phyloP scores from a whole-genome alignment of 23 tunicate species.

The Phallusia fumigata region DNA sequence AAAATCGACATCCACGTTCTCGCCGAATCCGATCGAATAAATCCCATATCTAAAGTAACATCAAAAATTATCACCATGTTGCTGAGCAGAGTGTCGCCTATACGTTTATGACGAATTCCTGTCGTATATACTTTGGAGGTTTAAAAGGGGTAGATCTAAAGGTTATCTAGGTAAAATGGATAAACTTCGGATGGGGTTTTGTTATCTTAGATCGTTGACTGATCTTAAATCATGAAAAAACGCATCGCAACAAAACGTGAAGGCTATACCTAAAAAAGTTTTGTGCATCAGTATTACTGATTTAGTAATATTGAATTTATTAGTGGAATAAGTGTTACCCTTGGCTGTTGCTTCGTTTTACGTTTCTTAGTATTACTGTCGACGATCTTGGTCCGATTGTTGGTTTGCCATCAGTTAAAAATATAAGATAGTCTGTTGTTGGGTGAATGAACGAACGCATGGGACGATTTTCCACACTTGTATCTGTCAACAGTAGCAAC shows the following conservation, averaged over 20 bases:
- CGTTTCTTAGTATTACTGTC: conserved; percentile 16
- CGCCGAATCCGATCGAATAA: conserved; percentile 45
- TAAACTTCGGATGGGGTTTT: too few relatives aligned
- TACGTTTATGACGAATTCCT: too few relatives aligned
- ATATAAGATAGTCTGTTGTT: conserved; percentile 26
- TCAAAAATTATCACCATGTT: neutral
- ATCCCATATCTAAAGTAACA: conserved; percentile 32
- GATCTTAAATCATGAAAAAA: too few relatives aligned
- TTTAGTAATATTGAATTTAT: too few relatives aligned
- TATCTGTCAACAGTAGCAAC: neutral
- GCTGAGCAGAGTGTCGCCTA: too few relatives aligned
- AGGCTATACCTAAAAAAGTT: too few relatives aligned
- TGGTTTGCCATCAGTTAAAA: conserved; percentile 56
- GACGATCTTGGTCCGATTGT: conserved; percentile 28
- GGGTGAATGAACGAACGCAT: conserved; percentile 28
- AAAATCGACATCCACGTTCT: conserved; percentile 33
- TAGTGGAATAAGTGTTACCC: conserved; percentile 10
- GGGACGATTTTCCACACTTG: conserved; percentile 2
- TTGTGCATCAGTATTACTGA: too few relatives aligned
- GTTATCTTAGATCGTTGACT: too few relatives aligned
- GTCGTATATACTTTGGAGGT: too few relatives aligned
- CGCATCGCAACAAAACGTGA: too few relatives aligned
- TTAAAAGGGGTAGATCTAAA: too few relatives aligned
- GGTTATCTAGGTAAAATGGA: too few relatives aligned
- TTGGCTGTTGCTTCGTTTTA: conserved; percentile 7